A percentile compares a stretch with the other conserved stretches of the same genome.
Conservation (phyloP, 2,113 vertebrate genomes). For the Gallinago jamesoni region DNA sequence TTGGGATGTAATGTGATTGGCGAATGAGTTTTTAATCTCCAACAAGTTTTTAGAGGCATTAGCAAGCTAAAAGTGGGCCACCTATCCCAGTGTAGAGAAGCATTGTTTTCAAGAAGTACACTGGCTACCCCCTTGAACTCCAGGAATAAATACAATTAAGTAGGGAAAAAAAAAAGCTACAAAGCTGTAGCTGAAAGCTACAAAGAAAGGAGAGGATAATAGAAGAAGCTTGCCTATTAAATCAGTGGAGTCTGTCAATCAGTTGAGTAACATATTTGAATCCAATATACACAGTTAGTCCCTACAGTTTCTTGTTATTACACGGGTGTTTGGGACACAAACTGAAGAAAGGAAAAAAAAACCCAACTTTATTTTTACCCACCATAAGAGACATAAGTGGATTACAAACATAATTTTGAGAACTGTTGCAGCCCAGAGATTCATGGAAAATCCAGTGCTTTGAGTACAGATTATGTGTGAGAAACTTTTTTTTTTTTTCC, state of each 20-base stretch:
- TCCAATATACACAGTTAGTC: not conserved
- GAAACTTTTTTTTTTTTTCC: fast-evolving
- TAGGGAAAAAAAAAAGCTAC: not conserved
- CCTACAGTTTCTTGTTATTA: not conserved
- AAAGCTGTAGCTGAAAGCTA: not conserved
- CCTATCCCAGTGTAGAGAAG: not conserved
- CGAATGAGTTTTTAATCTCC: not conserved
- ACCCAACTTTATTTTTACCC: not conserved
- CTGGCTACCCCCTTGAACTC: not conserved
- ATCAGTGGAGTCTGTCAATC: not conserved
- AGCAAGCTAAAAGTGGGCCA: not conserved
- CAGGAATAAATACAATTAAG: not conserved
- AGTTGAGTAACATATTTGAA: not conserved
- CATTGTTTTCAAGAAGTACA: not conserved
- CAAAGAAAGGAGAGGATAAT: not conserved
- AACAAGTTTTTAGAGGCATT: not conserved
- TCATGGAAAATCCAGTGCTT: not conserved
- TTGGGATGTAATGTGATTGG: not conserved
- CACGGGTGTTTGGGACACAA: not conserved
- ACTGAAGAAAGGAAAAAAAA: not conserved
- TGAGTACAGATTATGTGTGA: not conserved
- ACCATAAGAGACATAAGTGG: not conserved
- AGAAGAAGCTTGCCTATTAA: not conserved
- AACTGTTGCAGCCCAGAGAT: not conserved
- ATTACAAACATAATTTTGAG: not conserved